These are phyloP conservation scores for Remorina albescens DNA, from an alignment of 2,797 vertebrate genomes.

Conservation along the genomic window DNA sequence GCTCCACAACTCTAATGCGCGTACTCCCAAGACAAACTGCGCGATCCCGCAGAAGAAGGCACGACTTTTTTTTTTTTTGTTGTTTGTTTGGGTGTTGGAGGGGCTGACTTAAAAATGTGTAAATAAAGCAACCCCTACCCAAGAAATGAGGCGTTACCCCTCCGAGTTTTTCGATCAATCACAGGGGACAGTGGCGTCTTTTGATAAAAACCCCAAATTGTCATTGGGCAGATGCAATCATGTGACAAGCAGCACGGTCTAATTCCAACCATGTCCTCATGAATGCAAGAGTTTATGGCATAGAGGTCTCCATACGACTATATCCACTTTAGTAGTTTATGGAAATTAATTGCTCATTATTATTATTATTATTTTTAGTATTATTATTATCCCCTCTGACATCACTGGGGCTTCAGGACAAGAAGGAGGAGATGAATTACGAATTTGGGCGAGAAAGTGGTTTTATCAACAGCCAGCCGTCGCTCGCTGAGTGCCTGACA, in stretches of 20 bases:
- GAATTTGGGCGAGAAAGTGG: conserved; percentile 99
- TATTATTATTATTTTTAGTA: conserved; percentile 38
- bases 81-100: no score
- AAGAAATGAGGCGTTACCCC: conserved; percentile 96
- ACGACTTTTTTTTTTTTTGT: conserved; percentile 46
- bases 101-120: conserved; percentile 86
- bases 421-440: conserved; percentile 98
- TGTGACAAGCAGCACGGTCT: conserved; percentile 99
- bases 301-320: conserved; percentile 95
- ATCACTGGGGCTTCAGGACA: conserved; percentile 89
- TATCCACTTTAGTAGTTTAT: conserved; percentile 92
- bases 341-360: conserved; percentile 75
- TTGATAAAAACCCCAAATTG: conserved; percentile 99
- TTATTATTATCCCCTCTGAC: conserved; percentile 78
- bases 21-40: conserved; percentile 7
- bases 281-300: conserved; percentile 99
- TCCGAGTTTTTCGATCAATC: conserved; percentile 98
- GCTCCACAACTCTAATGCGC: not conserved
- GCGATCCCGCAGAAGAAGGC: conserved; percentile 55
- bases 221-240: conserved; percentile 99
- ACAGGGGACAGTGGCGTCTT: conserved; percentile 99
- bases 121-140: conserved; percentile 93
- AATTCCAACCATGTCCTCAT: conserved; percentile 98
- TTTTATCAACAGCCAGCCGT: conserved; percentile 99
- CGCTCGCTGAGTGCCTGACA: conserved; percentile 99